Evolutionary conservation across 1,140 invertebrate species (phyloP).

Genomic region (Callitettix versicolor): DNA sequence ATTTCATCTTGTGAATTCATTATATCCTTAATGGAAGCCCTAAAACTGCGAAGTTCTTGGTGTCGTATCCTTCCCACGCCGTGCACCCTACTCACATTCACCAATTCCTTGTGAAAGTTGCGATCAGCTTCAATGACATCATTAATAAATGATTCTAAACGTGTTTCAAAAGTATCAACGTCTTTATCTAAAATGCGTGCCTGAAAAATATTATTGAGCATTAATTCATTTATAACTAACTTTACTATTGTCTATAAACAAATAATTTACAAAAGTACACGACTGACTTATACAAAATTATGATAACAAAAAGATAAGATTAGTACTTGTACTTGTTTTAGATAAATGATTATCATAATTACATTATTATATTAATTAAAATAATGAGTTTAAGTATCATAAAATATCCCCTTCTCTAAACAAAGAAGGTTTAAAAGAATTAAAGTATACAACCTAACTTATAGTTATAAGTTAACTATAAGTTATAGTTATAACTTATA

Average conservation of each 20-base stretch:
- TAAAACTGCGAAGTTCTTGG: conserved; percentile 22
- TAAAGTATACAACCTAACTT: no score
- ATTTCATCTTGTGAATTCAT: conserved; percentile 37
- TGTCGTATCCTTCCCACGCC: conserved; percentile 11
- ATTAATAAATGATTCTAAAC: conserved; percentile 28
- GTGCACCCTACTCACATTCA: conserved; percentile 18
- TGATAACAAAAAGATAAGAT: neutral
- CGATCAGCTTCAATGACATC: conserved; percentile 22
- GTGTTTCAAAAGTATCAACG: conserved; percentile 42
- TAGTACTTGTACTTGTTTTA: neutral
- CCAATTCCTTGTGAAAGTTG: conserved; percentile 25
- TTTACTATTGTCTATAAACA: neutral
- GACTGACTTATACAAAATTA: neutral
- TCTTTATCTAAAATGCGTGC: conserved; percentile 66
- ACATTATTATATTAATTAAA: neutral
- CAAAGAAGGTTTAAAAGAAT: no score
- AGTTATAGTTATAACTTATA: no score
- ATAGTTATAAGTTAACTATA: no score
- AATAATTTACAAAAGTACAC: neutral
- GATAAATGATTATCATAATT: neutral
- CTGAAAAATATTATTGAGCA: conserved; percentile 31
- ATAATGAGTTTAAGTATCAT: no score
- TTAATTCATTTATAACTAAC: neutral
- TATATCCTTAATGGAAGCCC: conserved; percentile 36
- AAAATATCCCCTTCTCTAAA: no score